phyloP scores from a whole-genome alignment of 2,888 invertebrate genomes.

The Thymelicus acteon region DNA sequence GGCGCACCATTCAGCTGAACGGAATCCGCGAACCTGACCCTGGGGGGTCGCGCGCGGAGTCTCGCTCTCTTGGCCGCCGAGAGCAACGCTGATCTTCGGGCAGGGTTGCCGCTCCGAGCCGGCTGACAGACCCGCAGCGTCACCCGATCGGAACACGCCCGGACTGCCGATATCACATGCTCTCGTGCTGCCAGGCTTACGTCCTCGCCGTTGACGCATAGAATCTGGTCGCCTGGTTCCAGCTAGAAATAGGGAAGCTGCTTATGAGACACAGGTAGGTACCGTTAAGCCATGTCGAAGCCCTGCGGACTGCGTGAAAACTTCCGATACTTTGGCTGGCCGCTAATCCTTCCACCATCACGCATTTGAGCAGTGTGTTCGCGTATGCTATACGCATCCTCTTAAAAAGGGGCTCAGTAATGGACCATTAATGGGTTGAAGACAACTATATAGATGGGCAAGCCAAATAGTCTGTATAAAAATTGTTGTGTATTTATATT shows the following conservation, averaged over 20 bases:
- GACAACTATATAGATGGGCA: too few species aligned
- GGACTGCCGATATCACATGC: conserved; percentile 94
- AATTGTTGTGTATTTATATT: too few species aligned
- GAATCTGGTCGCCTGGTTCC: conserved; percentile 95
- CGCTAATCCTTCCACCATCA: too few species aligned
- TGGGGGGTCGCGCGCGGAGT: conserved; percentile 91
- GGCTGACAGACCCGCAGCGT: conserved; percentile 94
- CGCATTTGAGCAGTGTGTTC: too few species aligned
- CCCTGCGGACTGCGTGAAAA: too few species aligned
- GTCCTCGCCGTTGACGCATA: conserved; percentile 95
- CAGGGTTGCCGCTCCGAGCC: conserved; percentile 80
- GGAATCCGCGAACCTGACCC: conserved; percentile 95
- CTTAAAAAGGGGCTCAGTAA: too few species aligned
- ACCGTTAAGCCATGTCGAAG: too few species aligned
- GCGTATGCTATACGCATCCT: too few species aligned
- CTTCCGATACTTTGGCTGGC: too few species aligned
- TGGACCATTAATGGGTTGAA: too few species aligned
- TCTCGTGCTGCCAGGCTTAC: conserved; percentile 94
- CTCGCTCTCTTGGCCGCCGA: conserved; percentile 95
- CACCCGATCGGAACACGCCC: conserved; percentile 91
- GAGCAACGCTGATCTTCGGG: conserved; percentile 92
- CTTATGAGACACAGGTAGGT: not conserved
- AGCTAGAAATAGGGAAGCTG: conserved; percentile 76
- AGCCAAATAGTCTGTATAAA: too few species aligned
- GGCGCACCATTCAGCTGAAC: conserved; percentile 94